Percentiles rank a stretch among this genome's conserved stretches.
Evolutionary conservation across 2,113 vertebrate genomes (phyloP).

Genomic region (Hippopotamus amphibius): DNA sequence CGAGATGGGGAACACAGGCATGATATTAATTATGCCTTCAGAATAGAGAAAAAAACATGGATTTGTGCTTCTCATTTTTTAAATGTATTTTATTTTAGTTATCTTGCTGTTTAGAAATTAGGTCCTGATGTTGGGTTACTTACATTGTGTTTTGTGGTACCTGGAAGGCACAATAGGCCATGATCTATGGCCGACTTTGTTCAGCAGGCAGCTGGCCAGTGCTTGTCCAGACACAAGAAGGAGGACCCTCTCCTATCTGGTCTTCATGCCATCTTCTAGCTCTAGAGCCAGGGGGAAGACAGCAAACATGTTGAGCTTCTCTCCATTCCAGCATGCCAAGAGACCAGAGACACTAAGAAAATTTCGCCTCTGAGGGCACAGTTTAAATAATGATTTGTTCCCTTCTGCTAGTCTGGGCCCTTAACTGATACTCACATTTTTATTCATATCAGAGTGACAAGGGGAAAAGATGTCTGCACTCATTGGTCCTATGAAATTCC

Average conservation of each 20-base stretch:
- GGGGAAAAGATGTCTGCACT: neutral
- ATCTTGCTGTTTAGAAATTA: neutral
- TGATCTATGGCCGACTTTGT: neutral
- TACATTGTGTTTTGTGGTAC: neutral
- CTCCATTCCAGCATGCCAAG: neutral
- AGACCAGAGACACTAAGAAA: neutral
- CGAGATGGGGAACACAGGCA: neutral
- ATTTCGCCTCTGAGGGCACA: neutral
- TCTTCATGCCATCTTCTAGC: neutral
- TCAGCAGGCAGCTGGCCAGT: neutral
- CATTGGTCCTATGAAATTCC: neutral
- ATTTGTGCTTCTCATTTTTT: neutral
- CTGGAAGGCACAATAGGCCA: neutral
- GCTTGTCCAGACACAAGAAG: neutral
- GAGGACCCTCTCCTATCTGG: neutral
- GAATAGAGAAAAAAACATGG: neutral
- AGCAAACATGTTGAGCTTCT: neutral
- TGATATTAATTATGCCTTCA: neutral
- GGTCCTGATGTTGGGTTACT: neutral
- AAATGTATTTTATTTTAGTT: constrained; percentile 2
- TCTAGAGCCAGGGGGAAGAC: neutral
- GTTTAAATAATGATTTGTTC: neutral
- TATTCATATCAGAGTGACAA: neutral
- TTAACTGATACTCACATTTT: neutral
- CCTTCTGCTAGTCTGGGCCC: neutral